Conservation (phyloP, 2,888 invertebrate genomes). For the Drosophila quasianomalipes region DNA sequence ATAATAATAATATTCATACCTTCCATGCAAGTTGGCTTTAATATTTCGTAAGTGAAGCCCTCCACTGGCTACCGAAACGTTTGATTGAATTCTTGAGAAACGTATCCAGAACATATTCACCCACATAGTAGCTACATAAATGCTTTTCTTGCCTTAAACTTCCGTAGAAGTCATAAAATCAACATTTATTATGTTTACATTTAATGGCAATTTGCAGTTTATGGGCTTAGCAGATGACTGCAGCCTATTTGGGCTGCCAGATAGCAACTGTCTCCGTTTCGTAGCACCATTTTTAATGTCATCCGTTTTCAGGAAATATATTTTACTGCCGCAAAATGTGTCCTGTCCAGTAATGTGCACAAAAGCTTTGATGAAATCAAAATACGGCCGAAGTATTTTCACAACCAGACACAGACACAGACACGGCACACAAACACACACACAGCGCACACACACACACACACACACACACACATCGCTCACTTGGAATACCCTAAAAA, state of each 20-base stretch:
- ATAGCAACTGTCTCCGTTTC: constrained; percentile 4
- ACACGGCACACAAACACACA: constrained; percentile 5
- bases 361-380: constrained; percentile 80
- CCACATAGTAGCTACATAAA: background rate
- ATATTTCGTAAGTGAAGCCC: background rate
- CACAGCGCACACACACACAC: constrained; percentile 14
- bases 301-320: constrained; percentile 36
- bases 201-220: constrained; percentile 56
- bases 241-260: background rate
- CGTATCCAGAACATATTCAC: background rate
- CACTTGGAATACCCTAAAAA: constrained; percentile 47
- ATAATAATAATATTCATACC: background rate
- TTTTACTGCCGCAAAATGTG: constrained; percentile 68
- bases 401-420: constrained; percentile 43
- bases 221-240: constrained; percentile 39
- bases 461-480: background rate
- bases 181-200: constrained; percentile 28
- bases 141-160: constrained; percentile 3
- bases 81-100: background rate
- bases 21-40: background rate
- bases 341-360: constrained; percentile 69
- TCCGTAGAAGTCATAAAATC: constrained; percentile 7
- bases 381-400: constrained; percentile 76
- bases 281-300: constrained; percentile 53
- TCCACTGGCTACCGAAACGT: background rate